Evolutionary conservation across 2,797 vertebrate species (phyloP).

Genomic region (Linurgus olivaceus): DNA sequence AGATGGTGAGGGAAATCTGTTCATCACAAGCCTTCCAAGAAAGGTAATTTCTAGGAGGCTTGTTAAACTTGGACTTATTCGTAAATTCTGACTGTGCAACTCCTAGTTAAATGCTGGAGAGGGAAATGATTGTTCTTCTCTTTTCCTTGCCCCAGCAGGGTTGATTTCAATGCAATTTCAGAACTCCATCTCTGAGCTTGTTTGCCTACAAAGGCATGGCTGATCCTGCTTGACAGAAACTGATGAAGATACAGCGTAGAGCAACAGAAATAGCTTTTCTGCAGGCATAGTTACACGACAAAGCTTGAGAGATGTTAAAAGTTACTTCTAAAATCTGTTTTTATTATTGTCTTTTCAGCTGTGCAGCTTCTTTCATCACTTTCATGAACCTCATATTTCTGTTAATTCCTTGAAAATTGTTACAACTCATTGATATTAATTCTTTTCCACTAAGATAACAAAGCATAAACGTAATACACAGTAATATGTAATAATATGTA

Average conservation of each 20-base stretch:
- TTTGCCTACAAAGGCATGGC: neutral
- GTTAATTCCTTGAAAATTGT: neutral
- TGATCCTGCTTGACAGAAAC: neutral
- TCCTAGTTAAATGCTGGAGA: neutral
- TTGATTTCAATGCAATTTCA: neutral
- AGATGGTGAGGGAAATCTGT: neutral
- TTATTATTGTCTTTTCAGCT: neutral
- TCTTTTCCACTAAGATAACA: neutral
- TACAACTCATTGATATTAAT: neutral
- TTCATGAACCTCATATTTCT: neutral
- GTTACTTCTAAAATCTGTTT: neutral
- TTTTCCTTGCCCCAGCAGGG: neutral
- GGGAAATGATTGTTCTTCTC: neutral
- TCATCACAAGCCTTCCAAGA: neutral
- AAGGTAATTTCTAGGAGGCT: neutral
- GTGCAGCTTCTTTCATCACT: neutral
- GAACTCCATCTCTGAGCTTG: neutral
- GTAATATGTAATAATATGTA: neutral
- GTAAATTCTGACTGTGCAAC: neutral
- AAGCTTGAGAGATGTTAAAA: neutral
- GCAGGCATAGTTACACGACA: neutral
- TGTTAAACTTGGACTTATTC: neutral
- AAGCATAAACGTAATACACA: neutral
- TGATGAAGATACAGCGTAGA: neutral
- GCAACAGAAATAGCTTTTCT: neutral